Conservation (phyloP, 1,140 invertebrate genomes). For the Listronotus bonariensis region DNA sequence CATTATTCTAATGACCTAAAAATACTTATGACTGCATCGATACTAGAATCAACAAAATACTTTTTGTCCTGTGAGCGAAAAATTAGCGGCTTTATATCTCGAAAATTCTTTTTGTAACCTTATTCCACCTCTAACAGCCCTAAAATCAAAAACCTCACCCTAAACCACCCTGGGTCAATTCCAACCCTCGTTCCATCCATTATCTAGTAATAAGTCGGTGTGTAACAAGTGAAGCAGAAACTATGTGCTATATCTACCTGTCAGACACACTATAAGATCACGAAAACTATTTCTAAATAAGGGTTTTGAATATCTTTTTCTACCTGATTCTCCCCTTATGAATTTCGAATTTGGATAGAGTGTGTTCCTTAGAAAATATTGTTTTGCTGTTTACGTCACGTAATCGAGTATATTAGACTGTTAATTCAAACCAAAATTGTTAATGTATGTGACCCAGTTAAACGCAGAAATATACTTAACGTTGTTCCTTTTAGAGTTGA, state of each 20-base stretch:
- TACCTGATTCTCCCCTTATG: conserved; percentile 39
- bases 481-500: no score
- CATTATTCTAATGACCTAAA: no score
- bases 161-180: conserved; percentile 29
- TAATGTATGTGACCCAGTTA: no score
- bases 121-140: conserved; percentile 22
- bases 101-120: conserved; percentile 11
- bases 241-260: conserved; percentile 41
- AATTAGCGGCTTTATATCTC: conserved; percentile 10
- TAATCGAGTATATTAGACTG: no score
- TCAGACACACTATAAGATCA: conserved; percentile 41
- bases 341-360: conserved; percentile 23
- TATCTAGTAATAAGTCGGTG: conserved; percentile 48
- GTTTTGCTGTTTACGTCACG: no score
- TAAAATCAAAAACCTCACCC: conserved; percentile 37
- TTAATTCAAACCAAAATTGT: no score
- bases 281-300: conserved; percentile 44
- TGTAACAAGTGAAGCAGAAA: conserved; percentile 49
- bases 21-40: no score
- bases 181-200: conserved; percentile 40
- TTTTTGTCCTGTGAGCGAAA: not conserved
- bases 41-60: no score
- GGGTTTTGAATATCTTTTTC: conserved; percentile 40
- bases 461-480: no score
- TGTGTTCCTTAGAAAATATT: conserved; percentile 5